phyloP scores from a whole-genome alignment of 2,888 invertebrate genomes.

The Chouioia cunea region DNA sequence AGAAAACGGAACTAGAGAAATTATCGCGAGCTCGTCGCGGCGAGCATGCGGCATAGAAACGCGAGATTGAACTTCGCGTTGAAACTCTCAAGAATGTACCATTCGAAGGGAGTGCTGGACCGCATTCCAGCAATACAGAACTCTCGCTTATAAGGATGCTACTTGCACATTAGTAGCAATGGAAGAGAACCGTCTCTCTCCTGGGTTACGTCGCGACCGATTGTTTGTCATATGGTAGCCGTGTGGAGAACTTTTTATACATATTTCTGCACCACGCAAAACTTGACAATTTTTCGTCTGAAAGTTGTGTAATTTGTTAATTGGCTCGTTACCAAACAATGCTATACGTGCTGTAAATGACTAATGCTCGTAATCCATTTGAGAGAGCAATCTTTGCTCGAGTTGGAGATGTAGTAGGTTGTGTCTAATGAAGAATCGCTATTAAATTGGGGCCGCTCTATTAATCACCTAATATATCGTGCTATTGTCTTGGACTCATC shows the following conservation, averaged over 20 bases:
- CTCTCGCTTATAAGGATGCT: constrained; percentile 38
- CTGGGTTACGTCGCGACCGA: constrained; percentile 14
- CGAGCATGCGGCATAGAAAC: too few species aligned
- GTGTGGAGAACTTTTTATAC: too few species aligned
- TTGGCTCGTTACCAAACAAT: too few species aligned
- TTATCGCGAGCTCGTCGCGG: constrained; percentile 1
- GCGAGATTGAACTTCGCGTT: constrained; percentile 24
- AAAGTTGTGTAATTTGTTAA: too few species aligned
- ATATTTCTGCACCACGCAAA: too few species aligned
- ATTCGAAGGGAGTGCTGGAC: constrained; percentile 40
- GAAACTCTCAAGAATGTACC: constrained; percentile 30
- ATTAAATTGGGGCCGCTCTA: too few species aligned
- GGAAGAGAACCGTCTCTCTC: constrained; percentile 19
- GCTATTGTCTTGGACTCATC: background rate
- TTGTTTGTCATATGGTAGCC: constrained; percentile 20
- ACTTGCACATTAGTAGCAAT: constrained; percentile 17
- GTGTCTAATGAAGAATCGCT: too few species aligned
- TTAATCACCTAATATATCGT: background rate
- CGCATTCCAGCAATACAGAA: constrained; percentile 35
- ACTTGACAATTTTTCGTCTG: too few species aligned
- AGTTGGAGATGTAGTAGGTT: too few species aligned
- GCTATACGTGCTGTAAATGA: too few species aligned
- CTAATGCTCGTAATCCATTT: too few species aligned
- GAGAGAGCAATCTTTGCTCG: too few species aligned
- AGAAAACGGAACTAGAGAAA: constrained; percentile 25